Percentiles rank a stretch among this genome's conserved stretches.
phyloP scores from a whole-genome alignment of 2,797 vertebrate genomes.

The Fringilla coelebs region DNA sequence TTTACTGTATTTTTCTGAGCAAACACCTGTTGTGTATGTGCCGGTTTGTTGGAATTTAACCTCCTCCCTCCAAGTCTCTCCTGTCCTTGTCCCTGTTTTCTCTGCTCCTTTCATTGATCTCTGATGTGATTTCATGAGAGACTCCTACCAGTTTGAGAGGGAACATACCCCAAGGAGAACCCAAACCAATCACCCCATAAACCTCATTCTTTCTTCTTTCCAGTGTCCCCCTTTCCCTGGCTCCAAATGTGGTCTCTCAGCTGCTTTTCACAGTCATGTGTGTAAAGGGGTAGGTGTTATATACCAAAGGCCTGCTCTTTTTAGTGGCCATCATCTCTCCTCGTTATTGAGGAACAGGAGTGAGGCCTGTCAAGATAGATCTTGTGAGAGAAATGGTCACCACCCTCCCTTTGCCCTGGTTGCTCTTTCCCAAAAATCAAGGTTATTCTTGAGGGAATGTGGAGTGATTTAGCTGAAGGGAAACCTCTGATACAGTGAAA shows the following conservation, averaged over 20 bases:
- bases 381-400: background rate
- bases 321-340: background rate
- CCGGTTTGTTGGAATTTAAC: constrained; percentile 74
- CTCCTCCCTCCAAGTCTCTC: constrained; percentile 18
- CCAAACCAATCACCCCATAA: constrained; percentile 49
- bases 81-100: constrained; percentile 5
- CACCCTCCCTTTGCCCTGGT: background rate
- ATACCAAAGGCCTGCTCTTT: constrained; percentile 13
- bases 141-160: constrained; percentile 57
- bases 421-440: background rate
- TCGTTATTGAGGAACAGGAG: background rate
- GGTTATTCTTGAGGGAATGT: background rate
- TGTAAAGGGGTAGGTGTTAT: background rate
- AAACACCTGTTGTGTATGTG: constrained; percentile 82
- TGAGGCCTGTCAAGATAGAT: background rate
- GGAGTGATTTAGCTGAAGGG: background rate
- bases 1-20: constrained; percentile 82
- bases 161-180: constrained; percentile 55
- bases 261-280: background rate
- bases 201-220: background rate
- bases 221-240: background rate
- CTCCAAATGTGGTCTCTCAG: background rate
- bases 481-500: background rate
- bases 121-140: constrained; percentile 63
- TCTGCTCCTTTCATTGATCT: background rate